Percentiles rank a stretch among this genome's conserved stretches.
These are phyloP conservation scores for Ifrita kowaldi DNA, from an alignment of 2,113 vertebrate species.

Conservation along the genomic window DNA sequence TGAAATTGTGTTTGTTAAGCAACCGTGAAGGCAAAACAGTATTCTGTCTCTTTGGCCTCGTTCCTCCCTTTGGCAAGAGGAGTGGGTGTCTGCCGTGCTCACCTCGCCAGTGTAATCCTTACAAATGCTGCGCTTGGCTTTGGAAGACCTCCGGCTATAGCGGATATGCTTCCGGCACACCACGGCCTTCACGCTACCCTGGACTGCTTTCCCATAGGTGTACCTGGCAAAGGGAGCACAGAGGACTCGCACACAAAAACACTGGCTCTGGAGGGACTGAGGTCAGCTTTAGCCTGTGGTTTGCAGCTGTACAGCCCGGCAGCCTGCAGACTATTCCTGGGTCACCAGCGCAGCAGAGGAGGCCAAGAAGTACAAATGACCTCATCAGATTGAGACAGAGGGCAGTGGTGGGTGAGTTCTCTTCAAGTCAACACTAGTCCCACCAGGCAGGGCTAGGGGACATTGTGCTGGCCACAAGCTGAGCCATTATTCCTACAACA, in stretches of 20 bases:
- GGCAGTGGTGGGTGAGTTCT: background rate
- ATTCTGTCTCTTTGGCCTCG: background rate
- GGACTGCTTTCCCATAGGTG: slow-evolving; percentile 32
- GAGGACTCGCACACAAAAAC: background rate
- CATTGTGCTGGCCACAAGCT: background rate
- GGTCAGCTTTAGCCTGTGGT: background rate
- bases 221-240: slow-evolving; percentile 20
- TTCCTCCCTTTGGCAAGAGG: background rate
- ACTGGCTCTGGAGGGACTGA: background rate
- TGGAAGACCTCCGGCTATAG: background rate
- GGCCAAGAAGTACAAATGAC: background rate
- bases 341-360: background rate
- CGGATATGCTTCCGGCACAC: slow-evolving; percentile 4
- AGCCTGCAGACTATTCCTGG: background rate
- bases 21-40: background rate
- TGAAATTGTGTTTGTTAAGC: background rate
- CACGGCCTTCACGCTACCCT: background rate
- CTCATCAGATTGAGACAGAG: background rate
- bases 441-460: background rate
- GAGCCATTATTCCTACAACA: background rate
- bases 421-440: background rate
- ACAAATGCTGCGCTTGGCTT: background rate
- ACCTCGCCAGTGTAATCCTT: slow-evolving; percentile 29
- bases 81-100: background rate
- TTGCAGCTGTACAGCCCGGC: background rate